These are phyloP conservation scores for Narcine bancroftii DNA, from an alignment of 2,113 vertebrate genomes.

Conservation along the genomic window DNA sequence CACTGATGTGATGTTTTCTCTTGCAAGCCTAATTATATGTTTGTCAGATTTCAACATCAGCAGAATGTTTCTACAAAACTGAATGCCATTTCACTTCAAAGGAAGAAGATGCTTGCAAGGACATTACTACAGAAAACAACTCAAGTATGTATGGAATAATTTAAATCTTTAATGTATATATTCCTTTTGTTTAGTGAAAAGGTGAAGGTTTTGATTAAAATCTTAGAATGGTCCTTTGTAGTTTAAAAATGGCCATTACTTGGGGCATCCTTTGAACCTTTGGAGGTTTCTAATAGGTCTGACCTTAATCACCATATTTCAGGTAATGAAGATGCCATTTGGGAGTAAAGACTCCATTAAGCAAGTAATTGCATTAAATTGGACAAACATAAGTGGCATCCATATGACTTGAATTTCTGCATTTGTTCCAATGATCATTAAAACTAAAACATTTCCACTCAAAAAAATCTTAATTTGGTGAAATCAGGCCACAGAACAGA, in stretches of 20 bases:
- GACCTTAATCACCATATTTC: neutral
- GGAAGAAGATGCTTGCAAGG: neutral
- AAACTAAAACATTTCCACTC: neutral
- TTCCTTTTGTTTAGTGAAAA: neutral
- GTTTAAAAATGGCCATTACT: neutral
- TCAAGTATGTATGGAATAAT: conserved; percentile 25
- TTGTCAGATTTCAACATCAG: conserved; percentile 1
- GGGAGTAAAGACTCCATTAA: neutral
- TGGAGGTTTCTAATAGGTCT: neutral
- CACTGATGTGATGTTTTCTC: neutral
- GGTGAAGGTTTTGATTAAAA: neutral
- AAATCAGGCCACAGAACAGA: neutral
- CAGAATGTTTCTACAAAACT: neutral
- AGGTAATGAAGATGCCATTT: too few species aligned
- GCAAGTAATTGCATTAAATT: neutral
- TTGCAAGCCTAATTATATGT: neutral
- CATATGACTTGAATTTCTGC: too few species aligned
- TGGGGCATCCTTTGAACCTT: neutral
- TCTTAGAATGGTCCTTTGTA: neutral
- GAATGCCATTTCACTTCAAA: neutral
- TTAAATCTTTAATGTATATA: neutral
- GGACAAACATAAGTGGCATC: neutral
- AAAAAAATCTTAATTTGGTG: neutral
- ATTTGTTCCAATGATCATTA: neutral
- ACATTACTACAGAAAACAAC: conserved; percentile 4